Percentiles rank a stretch among this genome's conserved stretches.
Evolutionary conservation across 2,888 invertebrate genomes (phyloP).

Genomic region (Pegoplata infirma): DNA sequence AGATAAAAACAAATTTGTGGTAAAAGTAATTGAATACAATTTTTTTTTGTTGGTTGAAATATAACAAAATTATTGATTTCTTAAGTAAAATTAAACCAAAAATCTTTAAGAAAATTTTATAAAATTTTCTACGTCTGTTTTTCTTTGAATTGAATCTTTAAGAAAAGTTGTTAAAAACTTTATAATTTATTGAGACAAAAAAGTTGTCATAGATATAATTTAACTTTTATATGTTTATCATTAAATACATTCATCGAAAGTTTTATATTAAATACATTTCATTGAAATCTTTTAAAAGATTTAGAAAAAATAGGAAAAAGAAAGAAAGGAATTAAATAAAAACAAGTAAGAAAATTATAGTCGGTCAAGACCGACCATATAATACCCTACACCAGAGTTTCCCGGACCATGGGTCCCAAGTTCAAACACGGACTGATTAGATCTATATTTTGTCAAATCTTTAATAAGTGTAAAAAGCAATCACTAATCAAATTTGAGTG

Average conservation of each 20-base stretch:
- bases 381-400: too few species aligned
- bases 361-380: too few species aligned
- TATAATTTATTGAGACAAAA: constrained; percentile 29
- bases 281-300: too few species aligned
- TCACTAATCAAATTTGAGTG: too few species aligned
- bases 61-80: constrained; percentile 30
- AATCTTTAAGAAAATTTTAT: constrained; percentile 4
- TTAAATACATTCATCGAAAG: constrained; percentile 15
- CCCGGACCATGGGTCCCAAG: too few species aligned
- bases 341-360: too few species aligned
- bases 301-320: too few species aligned
- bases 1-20: constrained; percentile 31
- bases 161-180: constrained; percentile 33
- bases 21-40: constrained; percentile 35
- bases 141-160: not conserved
- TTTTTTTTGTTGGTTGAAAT: constrained; percentile 6
- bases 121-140: constrained; percentile 11
- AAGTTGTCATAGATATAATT: constrained; percentile 34
- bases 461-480: too few species aligned
- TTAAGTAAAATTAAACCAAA: not conserved
- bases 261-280: constrained; percentile 17
- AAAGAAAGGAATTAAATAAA: too few species aligned
- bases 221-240: constrained; percentile 26
- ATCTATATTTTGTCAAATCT: too few species aligned
- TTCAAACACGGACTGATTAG: too few species aligned